Evolutionary conservation across 2,888 invertebrate genomes (phyloP).

Genomic region (Tipula lateralis): DNA sequence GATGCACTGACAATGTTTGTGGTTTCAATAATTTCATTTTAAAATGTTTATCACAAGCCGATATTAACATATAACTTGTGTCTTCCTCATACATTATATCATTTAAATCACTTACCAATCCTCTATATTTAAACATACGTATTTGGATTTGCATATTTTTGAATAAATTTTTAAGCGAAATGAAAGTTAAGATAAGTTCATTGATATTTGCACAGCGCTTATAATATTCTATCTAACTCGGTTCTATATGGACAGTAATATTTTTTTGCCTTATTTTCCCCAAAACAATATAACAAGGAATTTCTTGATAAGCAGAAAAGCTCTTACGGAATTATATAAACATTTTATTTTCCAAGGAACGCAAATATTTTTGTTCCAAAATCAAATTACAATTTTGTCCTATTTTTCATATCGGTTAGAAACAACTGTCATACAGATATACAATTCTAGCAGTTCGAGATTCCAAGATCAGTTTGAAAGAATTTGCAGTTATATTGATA

Average conservation of each 20-base stretch:
- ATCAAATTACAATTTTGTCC: not conserved
- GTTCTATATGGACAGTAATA: not conserved
- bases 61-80: not conserved
- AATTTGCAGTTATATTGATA: no score
- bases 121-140: not conserved
- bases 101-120: no score
- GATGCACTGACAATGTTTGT: no score
- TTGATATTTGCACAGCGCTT: not conserved
- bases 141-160: not conserved
- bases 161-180: not conserved
- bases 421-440: no score
- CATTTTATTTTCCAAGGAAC: not conserved
- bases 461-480: no score
- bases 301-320: not conserved
- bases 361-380: not conserved
- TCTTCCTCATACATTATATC: not conserved
- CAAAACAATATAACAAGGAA: not conserved
- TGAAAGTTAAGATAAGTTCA: not conserved
- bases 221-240: not conserved
- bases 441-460: no score
- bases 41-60: no score
- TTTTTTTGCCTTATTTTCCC: not conserved
- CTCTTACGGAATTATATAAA: not conserved
- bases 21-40: not conserved
- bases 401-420: not conserved